Evolutionary conservation across 2,888 invertebrate genomes (phyloP).

Genomic region (Phanerotoma sp.): DNA sequence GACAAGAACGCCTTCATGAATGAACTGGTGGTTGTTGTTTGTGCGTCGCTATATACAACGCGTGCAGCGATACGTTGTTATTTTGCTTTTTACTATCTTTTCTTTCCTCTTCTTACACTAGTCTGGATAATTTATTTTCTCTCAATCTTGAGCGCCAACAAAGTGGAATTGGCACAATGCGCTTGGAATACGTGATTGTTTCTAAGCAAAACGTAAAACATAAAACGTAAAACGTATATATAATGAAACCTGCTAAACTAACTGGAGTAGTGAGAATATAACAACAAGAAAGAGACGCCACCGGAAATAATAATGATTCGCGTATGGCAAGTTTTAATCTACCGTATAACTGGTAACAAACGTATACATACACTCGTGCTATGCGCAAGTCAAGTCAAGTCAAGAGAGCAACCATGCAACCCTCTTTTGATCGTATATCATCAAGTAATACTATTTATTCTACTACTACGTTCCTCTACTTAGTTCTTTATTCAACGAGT

Average conservation of each 20-base stretch:
- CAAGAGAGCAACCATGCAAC: not conserved
- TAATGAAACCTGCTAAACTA: too few relatives aligned
- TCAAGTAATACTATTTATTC: too few relatives aligned
- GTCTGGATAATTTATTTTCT: constrained; percentile 12
- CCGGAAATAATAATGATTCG: constrained; percentile 52
- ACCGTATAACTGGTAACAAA: constrained; percentile 45
- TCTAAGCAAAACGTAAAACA: constrained; percentile 36
- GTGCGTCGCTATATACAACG: not conserved
- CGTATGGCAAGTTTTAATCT: constrained; percentile 41
- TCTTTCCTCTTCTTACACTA: constrained; percentile 10
- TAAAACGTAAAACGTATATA: not conserved
- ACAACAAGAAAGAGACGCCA: constrained; percentile 47
- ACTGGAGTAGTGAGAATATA: not conserved
- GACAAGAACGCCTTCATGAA: constrained; percentile 48
- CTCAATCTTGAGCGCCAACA: constrained; percentile 10
- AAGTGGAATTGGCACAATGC: constrained; percentile 46
- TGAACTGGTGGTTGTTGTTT: constrained; percentile 36
- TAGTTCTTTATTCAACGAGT: constrained; percentile 12
- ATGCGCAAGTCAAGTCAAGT: too few relatives aligned
- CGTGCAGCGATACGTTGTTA: constrained; percentile 21
- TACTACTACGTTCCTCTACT: not conserved
- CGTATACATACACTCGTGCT: too few relatives aligned
- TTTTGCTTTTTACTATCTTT: constrained; percentile 17
- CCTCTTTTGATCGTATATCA: too few relatives aligned
- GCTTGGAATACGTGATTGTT: constrained; percentile 44